A percentile compares a stretch with the other conserved stretches of the same genome.
phyloP scores from a whole-genome alignment of 2,888 invertebrate genomes.

The Drosophila antonietae region DNA sequence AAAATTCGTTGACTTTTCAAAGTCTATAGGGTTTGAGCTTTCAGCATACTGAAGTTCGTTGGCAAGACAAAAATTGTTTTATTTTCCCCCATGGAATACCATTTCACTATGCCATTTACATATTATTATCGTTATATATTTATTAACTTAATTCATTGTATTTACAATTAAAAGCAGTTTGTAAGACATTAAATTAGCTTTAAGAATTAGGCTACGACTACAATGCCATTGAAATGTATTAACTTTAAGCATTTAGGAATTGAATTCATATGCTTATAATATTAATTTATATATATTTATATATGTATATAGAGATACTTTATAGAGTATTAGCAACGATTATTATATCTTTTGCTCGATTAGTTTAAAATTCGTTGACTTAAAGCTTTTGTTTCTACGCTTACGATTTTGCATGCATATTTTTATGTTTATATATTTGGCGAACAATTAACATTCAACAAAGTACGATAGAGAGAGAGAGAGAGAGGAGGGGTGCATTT shows the following conservation, averaged over 20 bases:
- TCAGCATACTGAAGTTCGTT: too few relatives aligned
- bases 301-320: slow-evolving; percentile 23
- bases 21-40: not conserved
- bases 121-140: slow-evolving; percentile 9
- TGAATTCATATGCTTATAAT: slow-evolving; percentile 50
- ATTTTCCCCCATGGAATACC: not conserved
- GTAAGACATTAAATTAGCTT: slow-evolving; percentile 61
- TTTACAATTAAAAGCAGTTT: slow-evolving; percentile 77
- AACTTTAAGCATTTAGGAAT: slow-evolving; percentile 69
- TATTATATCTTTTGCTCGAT: slow-evolving; percentile 18
- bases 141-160: slow-evolving; percentile 55
- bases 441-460: slow-evolving; percentile 68
- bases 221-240: slow-evolving; percentile 46
- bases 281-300: slow-evolving; percentile 4
- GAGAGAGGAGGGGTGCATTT: slow-evolving; percentile 5
- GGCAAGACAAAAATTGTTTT: too few relatives aligned
- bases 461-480: slow-evolving; percentile 27
- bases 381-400: slow-evolving; percentile 57
- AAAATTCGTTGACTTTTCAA: not conserved
- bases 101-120: too few relatives aligned
- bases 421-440: slow-evolving; percentile 39
- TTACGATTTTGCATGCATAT: slow-evolving; percentile 38
- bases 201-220: slow-evolving; percentile 54
- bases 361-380: slow-evolving; percentile 70
- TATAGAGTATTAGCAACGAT: slow-evolving; percentile 31